Base-by-base conservation (phyloP, 1,140 invertebrate species). In the Luehdorfia chinensis region DNA sequence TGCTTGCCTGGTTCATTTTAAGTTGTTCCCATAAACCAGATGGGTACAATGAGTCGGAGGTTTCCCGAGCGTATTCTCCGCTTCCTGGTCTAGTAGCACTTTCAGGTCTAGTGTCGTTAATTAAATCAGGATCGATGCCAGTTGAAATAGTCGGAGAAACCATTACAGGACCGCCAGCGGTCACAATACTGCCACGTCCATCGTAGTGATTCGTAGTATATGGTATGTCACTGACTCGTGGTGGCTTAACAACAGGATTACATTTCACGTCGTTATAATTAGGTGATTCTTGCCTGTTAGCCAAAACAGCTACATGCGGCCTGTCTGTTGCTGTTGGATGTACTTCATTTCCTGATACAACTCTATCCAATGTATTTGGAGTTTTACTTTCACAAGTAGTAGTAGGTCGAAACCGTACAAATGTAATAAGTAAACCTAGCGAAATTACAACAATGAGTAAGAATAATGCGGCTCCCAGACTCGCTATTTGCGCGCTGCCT, bases 401-500 rank as follows among this genome's bases (percentile, higher is more conserved):
- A 59, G 91, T 88, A 1, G 92, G 84, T 13, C 93, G 89, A 18
- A 95, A 85, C 3, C 94, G 87, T 8, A 94, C 80, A 48, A 95
- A 89, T 16, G 95, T 86, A 12, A 95, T 90, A 39, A 94, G 88
- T 9, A 95, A 91, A 2, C 93, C 90, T 4, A 95, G 73, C 2
- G 95, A 84, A 18, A 95, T 92, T 25, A 95, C 89, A 16, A 96
- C 87, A 36, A 96, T 93, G 12, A 96, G 85, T 1, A 94, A 90
- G 13, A 95, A 91, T 11, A 96, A 75, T 3, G 94, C 94, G 0
- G 94, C 93, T 46, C 94, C 94, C 16, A 97, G 88, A 1, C 95
- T 94, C 1, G 94, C 94, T 50, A 96, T 95, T 69, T 96, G 94
- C 1, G 94, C 93, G 41, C 93, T 94, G 4, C 93, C 94, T 8